phyloP scores from a whole-genome alignment of 2,888 invertebrate species.

The Thera britannica region DNA sequence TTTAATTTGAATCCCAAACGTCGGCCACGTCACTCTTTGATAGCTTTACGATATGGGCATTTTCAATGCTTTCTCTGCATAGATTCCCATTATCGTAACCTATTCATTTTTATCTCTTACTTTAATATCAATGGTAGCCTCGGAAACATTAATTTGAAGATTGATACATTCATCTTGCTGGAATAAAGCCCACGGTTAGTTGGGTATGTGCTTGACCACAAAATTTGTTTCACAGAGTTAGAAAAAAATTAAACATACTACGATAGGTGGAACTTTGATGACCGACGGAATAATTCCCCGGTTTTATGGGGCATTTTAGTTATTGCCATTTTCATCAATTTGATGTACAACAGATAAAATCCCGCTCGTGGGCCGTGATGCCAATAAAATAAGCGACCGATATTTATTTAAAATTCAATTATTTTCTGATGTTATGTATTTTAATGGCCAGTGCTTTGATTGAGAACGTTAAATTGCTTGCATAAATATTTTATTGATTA shows the following conservation, averaged over 20 bases:
- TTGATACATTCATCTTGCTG: constrained; percentile 12
- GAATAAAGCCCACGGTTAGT: background rate
- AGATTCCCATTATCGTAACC: constrained; percentile 35
- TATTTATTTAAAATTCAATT: constrained; percentile 57
- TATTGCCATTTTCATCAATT: constrained; percentile 26
- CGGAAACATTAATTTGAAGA: constrained; percentile 18
- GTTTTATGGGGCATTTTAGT: constrained; percentile 28
- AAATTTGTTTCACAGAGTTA: background rate
- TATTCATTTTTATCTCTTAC: constrained; percentile 38
- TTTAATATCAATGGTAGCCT: constrained; percentile 33
- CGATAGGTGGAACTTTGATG: constrained; percentile 5
- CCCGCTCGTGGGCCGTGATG: constrained; percentile 35
- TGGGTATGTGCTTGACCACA: background rate
- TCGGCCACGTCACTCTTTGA: constrained; percentile 55
- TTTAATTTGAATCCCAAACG: constrained; percentile 61
- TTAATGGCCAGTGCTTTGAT: constrained; percentile 50
- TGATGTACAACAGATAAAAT: constrained; percentile 31
- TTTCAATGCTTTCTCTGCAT: constrained; percentile 30
- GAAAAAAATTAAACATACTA: constrained; percentile 1
- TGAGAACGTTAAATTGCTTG: constrained; percentile 64
- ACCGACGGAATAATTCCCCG: constrained; percentile 3
- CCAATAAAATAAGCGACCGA: constrained; percentile 40
- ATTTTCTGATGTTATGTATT: constrained; percentile 51
- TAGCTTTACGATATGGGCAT: constrained; percentile 53
- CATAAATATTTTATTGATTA: constrained; percentile 62